These are phyloP conservation scores for Protonemura montana DNA, from an alignment of 2,888 invertebrate species.

Conservation along the genomic window DNA sequence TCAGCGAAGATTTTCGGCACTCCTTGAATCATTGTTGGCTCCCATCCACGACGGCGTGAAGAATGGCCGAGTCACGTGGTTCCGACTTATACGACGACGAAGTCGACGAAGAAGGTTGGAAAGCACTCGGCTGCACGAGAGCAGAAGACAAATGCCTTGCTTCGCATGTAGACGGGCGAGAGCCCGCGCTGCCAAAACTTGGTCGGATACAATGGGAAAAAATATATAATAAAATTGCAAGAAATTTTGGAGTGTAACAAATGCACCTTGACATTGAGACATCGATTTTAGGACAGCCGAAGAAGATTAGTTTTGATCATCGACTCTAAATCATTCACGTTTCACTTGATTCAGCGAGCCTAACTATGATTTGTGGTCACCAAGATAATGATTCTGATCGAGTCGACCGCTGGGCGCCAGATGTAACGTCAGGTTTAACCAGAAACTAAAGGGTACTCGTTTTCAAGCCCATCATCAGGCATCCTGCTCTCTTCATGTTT, in stretches of 20 bases:
- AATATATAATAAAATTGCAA: not conserved
- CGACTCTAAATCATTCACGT: not conserved
- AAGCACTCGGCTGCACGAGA: conserved; percentile 17
- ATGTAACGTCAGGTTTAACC: not conserved
- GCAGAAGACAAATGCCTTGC: conserved; percentile 20
- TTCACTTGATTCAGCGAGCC: not conserved
- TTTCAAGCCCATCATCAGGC: not conserved
- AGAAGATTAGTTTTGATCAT: not conserved
- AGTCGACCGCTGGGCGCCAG: not conserved
- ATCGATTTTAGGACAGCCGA: not conserved
- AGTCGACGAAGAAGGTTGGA: not conserved
- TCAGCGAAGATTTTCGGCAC: conserved; percentile 20
- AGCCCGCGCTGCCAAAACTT: conserved; percentile 14
- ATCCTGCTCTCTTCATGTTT: not conserved
- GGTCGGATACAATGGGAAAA: conserved; percentile 4
- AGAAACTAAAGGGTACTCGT: not conserved
- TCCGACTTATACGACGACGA: conserved; percentile 3
- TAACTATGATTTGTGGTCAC: not conserved
- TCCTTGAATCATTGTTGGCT: conserved; percentile 32
- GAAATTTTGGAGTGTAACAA: not conserved
- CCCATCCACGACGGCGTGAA: not conserved
- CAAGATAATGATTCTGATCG: not conserved
- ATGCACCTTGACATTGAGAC: not conserved
- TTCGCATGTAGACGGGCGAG: not conserved
- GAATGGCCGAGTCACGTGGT: conserved; percentile 18